Base-by-base conservation (phyloP, 2,797 vertebrate genomes). In the Rhinogobio ventralis region DNA sequence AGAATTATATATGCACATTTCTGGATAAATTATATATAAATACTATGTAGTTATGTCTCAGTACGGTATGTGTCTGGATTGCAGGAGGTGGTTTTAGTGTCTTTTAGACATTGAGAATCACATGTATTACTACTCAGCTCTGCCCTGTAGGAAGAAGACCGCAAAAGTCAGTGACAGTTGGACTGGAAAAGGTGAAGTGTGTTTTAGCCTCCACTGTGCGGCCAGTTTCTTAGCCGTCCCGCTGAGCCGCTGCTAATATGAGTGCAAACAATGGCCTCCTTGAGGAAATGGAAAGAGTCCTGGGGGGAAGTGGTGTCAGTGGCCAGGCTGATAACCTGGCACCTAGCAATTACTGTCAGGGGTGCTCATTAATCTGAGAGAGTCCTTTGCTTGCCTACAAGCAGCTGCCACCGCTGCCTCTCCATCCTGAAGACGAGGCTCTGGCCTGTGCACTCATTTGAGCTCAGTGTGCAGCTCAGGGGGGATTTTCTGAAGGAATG, bases 251-350 rank as follows among this genome's bases (percentile, higher is more conserved):
- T 72, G 82, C 33, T 83, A 83, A 66, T 77, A 60, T 78, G 85
- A 87, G 74, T 55, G 77, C 66, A 86, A 87, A 90, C 88, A 87
- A 87, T 85, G 81, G 80, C 78, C 86, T 88, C 81, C 81, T 85
- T 83, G 83, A 87, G 80, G 87, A 86, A 82, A 81, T 64, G 81
- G 86, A 87, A 73, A 75, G 77, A 67, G 78, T 82, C 81, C 88
- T 82, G 11, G 73, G 71, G 87, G 84, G 79, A 78, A 79, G 76
- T 80, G 85, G 83, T 88, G 90, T 87, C 90, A 89, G 88, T 86
- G 83, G 85, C 77, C 69, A 76, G 86, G 88, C 85, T 90, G 88
- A 88, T 89, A 89, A 88, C 88, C 90, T 84, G 88, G 87, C 89
- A 88, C 87, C 87, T 86, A 80, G 82, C 87, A 90, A 87, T 89